Evolutionary conservation across 1,140 invertebrate species (phyloP).

Genomic region (Aphaenogaster floridana): DNA sequence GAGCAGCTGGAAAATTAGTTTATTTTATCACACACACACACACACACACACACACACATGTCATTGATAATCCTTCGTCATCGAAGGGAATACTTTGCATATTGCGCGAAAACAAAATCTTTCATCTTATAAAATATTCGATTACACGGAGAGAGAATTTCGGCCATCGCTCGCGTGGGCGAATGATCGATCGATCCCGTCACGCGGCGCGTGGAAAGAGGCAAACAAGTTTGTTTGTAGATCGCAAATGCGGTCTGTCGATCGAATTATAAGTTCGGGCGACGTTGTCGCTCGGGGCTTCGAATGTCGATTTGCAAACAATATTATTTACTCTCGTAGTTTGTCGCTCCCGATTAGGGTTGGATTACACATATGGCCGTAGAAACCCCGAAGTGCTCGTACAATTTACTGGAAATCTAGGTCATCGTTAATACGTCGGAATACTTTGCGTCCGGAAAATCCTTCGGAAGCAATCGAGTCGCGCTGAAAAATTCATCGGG

Average conservation of each 20-base stretch:
- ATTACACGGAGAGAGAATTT: not conserved
- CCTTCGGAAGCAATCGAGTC: not conserved
- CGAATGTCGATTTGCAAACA: conserved; percentile 69
- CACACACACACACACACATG: not conserved
- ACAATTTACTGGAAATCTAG: conserved; percentile 72
- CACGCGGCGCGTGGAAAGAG: not conserved
- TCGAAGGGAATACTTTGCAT: not conserved
- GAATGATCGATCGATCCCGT: conserved; percentile 22
- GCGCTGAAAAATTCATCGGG: conserved; percentile 29
- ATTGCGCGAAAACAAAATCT: not conserved
- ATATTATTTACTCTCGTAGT: conserved; percentile 59
- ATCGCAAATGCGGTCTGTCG: conserved; percentile 37
- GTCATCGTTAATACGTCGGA: conserved; percentile 59
- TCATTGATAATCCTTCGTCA: not conserved
- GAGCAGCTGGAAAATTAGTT: not conserved
- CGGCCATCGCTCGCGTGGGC: not conserved
- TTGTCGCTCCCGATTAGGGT: conserved; percentile 60
- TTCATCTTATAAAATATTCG: not conserved
- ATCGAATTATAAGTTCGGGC: conserved; percentile 57
- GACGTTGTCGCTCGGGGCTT: conserved; percentile 62
- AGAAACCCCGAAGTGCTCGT: conserved; percentile 69
- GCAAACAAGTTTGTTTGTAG: conserved; percentile 28
- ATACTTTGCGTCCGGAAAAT: conserved; percentile 66
- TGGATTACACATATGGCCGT: conserved; percentile 69
- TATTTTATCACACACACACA: not conserved